Percentiles rank a stretch among this genome's conserved stretches.
phyloP scores from a whole-genome alignment of 1,140 invertebrate genomes.

The Galendromus occidentalis region DNA sequence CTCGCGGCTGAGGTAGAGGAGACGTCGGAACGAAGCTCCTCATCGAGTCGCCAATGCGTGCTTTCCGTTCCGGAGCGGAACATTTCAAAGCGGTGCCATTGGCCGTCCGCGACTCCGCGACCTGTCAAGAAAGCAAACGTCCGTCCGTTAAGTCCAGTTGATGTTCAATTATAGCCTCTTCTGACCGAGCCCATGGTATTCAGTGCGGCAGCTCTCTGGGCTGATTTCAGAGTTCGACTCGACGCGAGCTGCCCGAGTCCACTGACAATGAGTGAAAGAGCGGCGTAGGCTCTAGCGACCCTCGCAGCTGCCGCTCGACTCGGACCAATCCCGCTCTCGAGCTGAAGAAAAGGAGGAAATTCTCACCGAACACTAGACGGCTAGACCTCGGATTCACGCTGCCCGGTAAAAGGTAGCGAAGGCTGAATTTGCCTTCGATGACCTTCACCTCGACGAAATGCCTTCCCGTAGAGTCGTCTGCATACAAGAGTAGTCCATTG shows the following conservation, averaged over 20 bases:
- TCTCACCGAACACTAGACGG: too few species aligned
- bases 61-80: background rate
- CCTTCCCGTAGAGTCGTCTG: background rate
- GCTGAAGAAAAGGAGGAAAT: too few species aligned
- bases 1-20: background rate
- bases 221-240: too few species aligned
- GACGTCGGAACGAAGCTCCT: background rate
- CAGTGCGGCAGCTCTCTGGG: too few species aligned
- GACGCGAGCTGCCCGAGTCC: too few species aligned
- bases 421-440: background rate
- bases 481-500: background rate
- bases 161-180: background rate
- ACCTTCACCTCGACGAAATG: slow-evolving; percentile 4
- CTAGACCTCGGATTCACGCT: too few species aligned
- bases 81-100: background rate
- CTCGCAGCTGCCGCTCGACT: too few species aligned
- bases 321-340: too few species aligned
- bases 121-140: background rate
- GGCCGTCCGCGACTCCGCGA: background rate
- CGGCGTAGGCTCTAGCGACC: too few species aligned
- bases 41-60: slow-evolving; percentile 8
- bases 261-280: too few species aligned
- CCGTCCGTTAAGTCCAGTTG: background rate
- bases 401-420: background rate
- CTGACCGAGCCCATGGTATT: too few species aligned